Evolutionary conservation across 2,113 vertebrate species (phyloP).

Genomic region (Alectura lathami): DNA sequence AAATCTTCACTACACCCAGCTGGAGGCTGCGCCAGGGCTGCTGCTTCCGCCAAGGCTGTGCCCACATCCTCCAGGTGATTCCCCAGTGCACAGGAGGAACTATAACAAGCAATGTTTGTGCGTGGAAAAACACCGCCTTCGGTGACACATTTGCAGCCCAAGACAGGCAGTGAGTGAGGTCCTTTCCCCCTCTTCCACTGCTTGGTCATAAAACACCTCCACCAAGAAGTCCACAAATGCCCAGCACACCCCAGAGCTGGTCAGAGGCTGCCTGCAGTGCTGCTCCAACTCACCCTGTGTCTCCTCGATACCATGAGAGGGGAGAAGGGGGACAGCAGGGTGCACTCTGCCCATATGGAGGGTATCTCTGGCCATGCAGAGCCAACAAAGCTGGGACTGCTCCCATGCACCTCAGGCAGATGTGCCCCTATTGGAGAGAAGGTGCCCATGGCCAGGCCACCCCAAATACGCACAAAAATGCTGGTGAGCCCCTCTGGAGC

Average conservation of each 20-base stretch:
- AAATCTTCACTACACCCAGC: background rate
- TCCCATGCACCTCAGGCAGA: background rate
- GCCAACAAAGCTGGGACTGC: background rate
- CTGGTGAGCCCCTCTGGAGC: background rate
- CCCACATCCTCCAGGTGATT: background rate
- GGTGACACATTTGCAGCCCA: background rate
- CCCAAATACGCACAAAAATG: accelerated
- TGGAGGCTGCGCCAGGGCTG: background rate
- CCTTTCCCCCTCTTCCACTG: background rate
- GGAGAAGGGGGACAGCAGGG: background rate
- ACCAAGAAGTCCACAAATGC: background rate
- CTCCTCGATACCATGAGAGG: too few species aligned
- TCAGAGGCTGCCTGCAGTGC: background rate
- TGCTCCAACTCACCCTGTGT: background rate
- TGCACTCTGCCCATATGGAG: accelerated
- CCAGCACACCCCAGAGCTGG: accelerated
- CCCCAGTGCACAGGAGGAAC: background rate
- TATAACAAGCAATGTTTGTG: background rate
- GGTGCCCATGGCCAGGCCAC: background rate
- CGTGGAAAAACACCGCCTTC: accelerated
- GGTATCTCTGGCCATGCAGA: background rate
- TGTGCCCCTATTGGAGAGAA: background rate
- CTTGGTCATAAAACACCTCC: background rate
- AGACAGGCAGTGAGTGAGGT: background rate
- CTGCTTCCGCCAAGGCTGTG: background rate